Percentiles rank a stretch among this genome's conserved stretches.
Conservation (phyloP, 2,888 invertebrate species). For the Polietes domitor region DNA sequence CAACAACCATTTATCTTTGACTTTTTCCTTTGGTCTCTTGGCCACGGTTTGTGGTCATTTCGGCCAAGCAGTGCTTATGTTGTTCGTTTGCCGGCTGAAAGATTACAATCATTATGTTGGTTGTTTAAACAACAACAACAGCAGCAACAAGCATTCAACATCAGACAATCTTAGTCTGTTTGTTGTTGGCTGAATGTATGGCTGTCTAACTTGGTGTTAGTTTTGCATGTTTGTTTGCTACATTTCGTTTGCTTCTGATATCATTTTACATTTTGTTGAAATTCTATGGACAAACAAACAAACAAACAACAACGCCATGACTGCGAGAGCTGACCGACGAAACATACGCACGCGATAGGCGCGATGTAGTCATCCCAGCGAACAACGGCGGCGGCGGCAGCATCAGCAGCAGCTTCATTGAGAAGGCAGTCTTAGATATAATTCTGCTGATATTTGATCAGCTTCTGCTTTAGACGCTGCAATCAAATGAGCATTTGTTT, state of each 20-base stretch:
- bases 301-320: neutral
- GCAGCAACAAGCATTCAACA: too few relatives aligned
- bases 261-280: constrained; percentile 56
- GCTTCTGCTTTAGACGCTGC: constrained; percentile 52
- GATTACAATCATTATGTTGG: constrained; percentile 39
- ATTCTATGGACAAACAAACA: neutral
- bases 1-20: constrained; percentile 26
- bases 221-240: constrained; percentile 34
- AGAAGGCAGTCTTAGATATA: constrained; percentile 4
- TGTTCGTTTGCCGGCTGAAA: constrained; percentile 26
- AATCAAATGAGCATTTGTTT: constrained; percentile 52
- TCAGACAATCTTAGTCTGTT: constrained; percentile 46
- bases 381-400: neutral
- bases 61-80: constrained; percentile 9
- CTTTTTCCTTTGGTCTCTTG: neutral
- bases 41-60: neutral
- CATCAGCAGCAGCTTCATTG: neutral
- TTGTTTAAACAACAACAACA: constrained; percentile 22
- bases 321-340: constrained; percentile 11
- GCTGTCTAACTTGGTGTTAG: neutral
- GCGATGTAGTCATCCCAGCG: neutral
- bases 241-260: constrained; percentile 35
- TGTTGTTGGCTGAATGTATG: neutral
- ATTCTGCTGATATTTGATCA: constrained; percentile 62
- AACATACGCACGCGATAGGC: constrained; percentile 62